Base-by-base conservation (phyloP, 2,888 invertebrate genomes). In the Elgonia sp. region DNA sequence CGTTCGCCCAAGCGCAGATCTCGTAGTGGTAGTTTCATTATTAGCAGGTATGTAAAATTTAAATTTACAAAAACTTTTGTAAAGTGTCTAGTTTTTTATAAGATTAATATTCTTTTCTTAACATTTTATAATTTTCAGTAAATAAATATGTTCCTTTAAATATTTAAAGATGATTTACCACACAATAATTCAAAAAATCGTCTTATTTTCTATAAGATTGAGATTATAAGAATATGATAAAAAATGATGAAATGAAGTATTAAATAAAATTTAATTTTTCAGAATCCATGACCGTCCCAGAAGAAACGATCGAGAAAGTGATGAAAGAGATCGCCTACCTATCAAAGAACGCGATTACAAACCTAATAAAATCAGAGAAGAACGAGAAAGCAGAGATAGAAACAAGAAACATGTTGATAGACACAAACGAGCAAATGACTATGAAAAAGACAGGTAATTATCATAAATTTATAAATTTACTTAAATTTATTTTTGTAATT, bases 21-120 rank as follows among this genome's bases (percentile, higher is more conserved):
- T 20, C 92, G 94, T 82, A 94, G 94, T 12, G 94, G 95, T 63
- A 96, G 96, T 69, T 96, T 96, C 91, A 95, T 95, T 18, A 95
- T 96, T 16, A 96, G 96, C 95, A 95, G 96, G 96, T 96, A 92
- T 92, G 92, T 82, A 42, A 65, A 42, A 7, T 42, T 42, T n/a
- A n/a, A n/a, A n/a, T n/a, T n/a, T n/a, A n/a, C n/a, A n/a, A n/a
- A n/a, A n/a, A n/a, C n/a, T n/a, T n/a, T n/a, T n/a, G n/a, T n/a
- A n/a, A n/a, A n/a, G n/a, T n/a, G n/a, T n/a, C n/a, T n/a, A n/a
- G n/a, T n/a, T n/a, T n/a, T n/a, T n/a, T n/a, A n/a, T n/a, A n/a
- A n/a, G n/a, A n/a, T n/a, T n/a, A n/a, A n/a, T n/a, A n/a, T n/a
- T n/a, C n/a, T n/a, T n/a, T n/a, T n/a, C n/a, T n/a, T n/a, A n/a